These are phyloP conservation scores for Dendrolimus punctatus DNA, from an alignment of 1,140 invertebrate genomes.

Conservation along the genomic window DNA sequence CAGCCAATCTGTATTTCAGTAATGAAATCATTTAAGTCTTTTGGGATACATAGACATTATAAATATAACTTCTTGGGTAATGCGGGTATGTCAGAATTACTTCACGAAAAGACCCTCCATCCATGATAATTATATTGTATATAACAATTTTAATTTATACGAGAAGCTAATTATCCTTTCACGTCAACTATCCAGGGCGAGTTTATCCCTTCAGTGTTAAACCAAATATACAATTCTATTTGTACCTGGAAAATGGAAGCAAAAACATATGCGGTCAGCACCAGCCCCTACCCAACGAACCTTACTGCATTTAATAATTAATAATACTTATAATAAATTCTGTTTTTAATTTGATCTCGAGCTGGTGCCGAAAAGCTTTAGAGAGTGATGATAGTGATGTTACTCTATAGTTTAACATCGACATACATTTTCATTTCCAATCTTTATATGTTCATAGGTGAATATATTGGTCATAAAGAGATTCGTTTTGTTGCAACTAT, in stretches of 20 bases:
- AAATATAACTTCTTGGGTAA: no score
- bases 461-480: no score
- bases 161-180: constrained; percentile 26
- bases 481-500: no score
- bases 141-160: constrained; percentile 13
- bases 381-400: background rate
- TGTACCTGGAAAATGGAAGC: constrained; percentile 35
- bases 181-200: constrained; percentile 3
- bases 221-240: constrained; percentile 60
- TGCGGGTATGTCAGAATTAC: no score
- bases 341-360: constrained; percentile 55
- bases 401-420: background rate
- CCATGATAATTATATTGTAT: no score
- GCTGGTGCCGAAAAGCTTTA: constrained; percentile 22
- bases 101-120: no score
- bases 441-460: no score
- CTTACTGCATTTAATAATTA: constrained; percentile 58
- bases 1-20: no score
- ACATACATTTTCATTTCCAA: no score
- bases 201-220: constrained; percentile 42
- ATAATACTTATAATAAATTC: constrained; percentile 60
- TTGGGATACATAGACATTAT: no score
- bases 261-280: constrained; percentile 45
- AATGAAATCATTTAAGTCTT: no score
- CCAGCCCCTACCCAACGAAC: constrained; percentile 15